Conservation (phyloP, 1,140 invertebrate genomes). For the Rhyacophila brunnea region DNA sequence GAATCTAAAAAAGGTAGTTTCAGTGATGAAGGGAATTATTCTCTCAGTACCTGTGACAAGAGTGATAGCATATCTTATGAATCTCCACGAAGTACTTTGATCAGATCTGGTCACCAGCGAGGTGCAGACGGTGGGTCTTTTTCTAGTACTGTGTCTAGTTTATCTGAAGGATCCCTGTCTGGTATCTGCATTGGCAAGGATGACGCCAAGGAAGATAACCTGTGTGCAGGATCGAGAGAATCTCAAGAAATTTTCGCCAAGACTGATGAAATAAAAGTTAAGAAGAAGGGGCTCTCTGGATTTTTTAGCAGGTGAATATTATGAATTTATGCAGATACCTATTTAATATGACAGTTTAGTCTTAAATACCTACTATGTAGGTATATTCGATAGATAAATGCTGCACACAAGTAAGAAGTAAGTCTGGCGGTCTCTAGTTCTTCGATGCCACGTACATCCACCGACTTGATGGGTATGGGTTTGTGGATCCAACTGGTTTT, state of each 20-base stretch:
- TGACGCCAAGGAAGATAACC: constrained; percentile 40
- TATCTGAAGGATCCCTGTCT: constrained; percentile 48
- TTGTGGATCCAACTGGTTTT: too few species aligned
- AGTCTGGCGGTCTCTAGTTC: too few species aligned
- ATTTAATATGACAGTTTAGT: neutral
- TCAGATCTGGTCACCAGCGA: constrained; percentile 51
- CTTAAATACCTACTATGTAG: neutral
- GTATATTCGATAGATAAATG: too few species aligned
- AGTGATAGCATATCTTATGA: constrained; percentile 48
- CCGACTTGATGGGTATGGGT: too few species aligned
- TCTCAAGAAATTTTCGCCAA: constrained; percentile 21
- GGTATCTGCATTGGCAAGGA: constrained; percentile 48
- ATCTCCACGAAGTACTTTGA: constrained; percentile 50
- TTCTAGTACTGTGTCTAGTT: constrained; percentile 52
- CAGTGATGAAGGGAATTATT: constrained; percentile 52
- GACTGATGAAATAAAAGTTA: constrained; percentile 44
- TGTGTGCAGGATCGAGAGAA: neutral
- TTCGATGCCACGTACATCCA: too few species aligned
- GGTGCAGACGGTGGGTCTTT: constrained; percentile 52
- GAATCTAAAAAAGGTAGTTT: constrained; percentile 50
- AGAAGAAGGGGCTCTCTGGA: constrained; percentile 51
- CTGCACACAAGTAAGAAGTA: too few species aligned
- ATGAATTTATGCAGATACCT: neutral
- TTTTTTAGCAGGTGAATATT: constrained; percentile 50
- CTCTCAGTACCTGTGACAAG: constrained; percentile 52